phyloP scores from a whole-genome alignment of 2,888 invertebrate genomes.

The Scaptomyza cyrtandrae region DNA sequence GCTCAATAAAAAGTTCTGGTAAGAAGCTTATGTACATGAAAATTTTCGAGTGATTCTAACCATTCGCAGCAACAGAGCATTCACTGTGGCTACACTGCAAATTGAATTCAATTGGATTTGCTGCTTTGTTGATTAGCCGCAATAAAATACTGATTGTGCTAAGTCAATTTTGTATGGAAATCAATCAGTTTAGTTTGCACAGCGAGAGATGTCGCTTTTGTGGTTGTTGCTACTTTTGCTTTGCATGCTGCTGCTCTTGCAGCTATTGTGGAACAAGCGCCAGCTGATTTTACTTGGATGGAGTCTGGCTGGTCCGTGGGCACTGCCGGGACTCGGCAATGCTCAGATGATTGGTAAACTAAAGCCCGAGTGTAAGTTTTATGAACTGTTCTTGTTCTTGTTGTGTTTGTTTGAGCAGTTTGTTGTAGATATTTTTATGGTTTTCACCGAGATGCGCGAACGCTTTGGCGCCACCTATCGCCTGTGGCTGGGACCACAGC shows the following conservation, averaged over 20 bases:
- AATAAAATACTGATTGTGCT: slow-evolving; percentile 24
- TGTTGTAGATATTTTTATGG: slow-evolving; percentile 71
- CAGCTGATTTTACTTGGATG: slow-evolving; percentile 61
- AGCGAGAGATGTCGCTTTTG: slow-evolving; percentile 27
- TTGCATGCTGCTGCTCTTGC: slow-evolving; percentile 26
- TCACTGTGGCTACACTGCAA: slow-evolving; percentile 13
- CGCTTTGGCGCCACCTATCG: slow-evolving; percentile 77
- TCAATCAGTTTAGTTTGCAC: background rate
- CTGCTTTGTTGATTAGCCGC: slow-evolving; percentile 32
- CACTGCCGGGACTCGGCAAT: slow-evolving; percentile 82
- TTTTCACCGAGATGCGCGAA: slow-evolving; percentile 72
- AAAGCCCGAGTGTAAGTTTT: slow-evolving; percentile 80
- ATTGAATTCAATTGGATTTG: slow-evolving; percentile 20
- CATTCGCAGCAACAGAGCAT: background rate
- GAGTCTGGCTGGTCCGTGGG: slow-evolving; percentile 81
- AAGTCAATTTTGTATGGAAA: slow-evolving; percentile 12
- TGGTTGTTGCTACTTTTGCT: slow-evolving; percentile 24
- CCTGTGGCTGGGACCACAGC: slow-evolving; percentile 81
- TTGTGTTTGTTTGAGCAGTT: background rate
- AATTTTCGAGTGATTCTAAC: too few relatives aligned
- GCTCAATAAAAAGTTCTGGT: background rate
- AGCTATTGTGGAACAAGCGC: slow-evolving; percentile 61
- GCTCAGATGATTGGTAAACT: slow-evolving; percentile 81
- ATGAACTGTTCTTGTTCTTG: background rate
- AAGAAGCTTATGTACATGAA: too few relatives aligned